Evolutionary conservation across 2,113 vertebrate genomes (phyloP).

Genomic region (Nymphicus hollandicus): DNA sequence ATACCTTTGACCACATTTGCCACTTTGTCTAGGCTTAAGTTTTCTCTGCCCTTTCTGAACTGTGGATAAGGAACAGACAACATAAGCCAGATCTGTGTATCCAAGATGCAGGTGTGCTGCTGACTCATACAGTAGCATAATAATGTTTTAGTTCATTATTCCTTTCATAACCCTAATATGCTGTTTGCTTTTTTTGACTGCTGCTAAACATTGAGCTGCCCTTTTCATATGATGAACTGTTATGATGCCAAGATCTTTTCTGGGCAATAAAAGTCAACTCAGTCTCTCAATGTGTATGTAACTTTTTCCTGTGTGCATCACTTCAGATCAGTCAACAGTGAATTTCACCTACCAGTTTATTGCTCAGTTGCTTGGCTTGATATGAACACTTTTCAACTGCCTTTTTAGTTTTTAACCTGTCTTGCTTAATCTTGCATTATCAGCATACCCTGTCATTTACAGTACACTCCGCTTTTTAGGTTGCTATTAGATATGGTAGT

Average conservation of each 20-base stretch:
- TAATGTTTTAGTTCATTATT: not conserved
- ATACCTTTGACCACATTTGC: not conserved
- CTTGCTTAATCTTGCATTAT: not conserved
- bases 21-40: not conserved
- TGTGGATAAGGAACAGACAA: not conserved
- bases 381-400: not conserved
- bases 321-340: not conserved
- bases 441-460: not conserved
- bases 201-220: not conserved
- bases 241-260: not conserved
- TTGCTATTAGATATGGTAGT: not conserved
- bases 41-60: not conserved
- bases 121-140: not conserved
- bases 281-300: not conserved
- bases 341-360: not conserved
- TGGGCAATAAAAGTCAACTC: not conserved
- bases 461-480: not conserved
- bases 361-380: not conserved
- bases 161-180: not conserved
- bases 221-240: not conserved
- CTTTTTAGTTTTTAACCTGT: not conserved
- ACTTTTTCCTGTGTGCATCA: not conserved
- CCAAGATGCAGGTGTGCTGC: not conserved
- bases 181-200: not conserved
- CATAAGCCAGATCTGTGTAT: not conserved